phyloP scores from a whole-genome alignment of 37 sponge, comb jelly and placozoan species.

The Cladorhizidae sp. region DNA sequence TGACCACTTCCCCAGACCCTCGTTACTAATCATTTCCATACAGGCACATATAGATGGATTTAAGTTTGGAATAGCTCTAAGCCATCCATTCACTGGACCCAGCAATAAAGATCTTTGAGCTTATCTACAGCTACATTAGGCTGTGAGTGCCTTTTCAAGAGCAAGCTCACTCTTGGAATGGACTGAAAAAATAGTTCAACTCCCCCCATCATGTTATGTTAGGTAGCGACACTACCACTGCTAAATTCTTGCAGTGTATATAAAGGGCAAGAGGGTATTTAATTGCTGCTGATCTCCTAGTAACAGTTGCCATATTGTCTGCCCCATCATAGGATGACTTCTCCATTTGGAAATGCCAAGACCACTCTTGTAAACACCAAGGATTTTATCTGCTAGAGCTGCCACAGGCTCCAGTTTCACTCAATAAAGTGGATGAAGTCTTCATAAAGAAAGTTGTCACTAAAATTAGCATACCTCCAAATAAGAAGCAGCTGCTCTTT shows the following conservation, averaged over 20 bases:
- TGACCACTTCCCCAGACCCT: slow-evolving; percentile 13
- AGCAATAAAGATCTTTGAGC: slow-evolving; percentile 61
- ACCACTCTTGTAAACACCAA: slow-evolving; percentile 3
- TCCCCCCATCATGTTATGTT: neutral
- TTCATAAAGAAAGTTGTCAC: slow-evolving; percentile 2
- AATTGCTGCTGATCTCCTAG: slow-evolving; percentile 33
- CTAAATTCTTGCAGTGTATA: slow-evolving; percentile 60
- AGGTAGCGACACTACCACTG: too few relatives aligned
- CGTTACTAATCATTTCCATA: too few relatives aligned
- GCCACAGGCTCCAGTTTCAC: slow-evolving; percentile 63
- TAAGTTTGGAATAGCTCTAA: too few relatives aligned
- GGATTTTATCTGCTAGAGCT: slow-evolving; percentile 64
- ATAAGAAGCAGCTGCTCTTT: slow-evolving; percentile 53
- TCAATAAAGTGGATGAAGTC: slow-evolving; percentile 14
- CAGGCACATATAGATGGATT: slow-evolving; percentile 44
- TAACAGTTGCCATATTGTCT: slow-evolving; percentile 42
- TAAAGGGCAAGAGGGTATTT: slow-evolving; percentile 50
- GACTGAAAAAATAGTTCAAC: slow-evolving; percentile 18
- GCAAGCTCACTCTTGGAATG: slow-evolving; percentile 27
- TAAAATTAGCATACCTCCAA: slow-evolving; percentile 18
- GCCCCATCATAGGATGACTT: too few relatives aligned
- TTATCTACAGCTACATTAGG: slow-evolving; percentile 34
- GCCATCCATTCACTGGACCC: slow-evolving; percentile 55
- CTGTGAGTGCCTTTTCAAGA: slow-evolving; percentile 44
- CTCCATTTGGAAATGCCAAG: slow-evolving; percentile 50